These are phyloP conservation scores for Electrophaes corylata DNA, from an alignment of 2,888 invertebrate genomes.

Conservation along the genomic window DNA sequence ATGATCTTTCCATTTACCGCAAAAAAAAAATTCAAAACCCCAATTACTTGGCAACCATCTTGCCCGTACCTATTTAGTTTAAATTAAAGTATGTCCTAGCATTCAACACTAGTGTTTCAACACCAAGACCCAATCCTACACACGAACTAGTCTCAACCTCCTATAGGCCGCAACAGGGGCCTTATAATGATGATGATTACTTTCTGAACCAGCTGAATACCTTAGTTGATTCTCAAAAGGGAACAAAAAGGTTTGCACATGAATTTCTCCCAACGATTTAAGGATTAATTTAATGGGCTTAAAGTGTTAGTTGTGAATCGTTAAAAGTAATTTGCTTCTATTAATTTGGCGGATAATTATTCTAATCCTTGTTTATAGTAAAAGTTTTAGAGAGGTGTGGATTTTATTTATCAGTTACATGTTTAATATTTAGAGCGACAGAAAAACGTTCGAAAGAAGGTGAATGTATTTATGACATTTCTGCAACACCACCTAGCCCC, in stretches of 20 bases:
- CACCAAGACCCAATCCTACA: too few relatives aligned
- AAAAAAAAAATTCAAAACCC: too few relatives aligned
- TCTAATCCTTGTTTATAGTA: slow-evolving; percentile 17
- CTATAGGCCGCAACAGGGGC: too few relatives aligned
- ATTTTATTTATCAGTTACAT: slow-evolving; percentile 7
- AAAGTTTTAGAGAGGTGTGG: slow-evolving; percentile 7
- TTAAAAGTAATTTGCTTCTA: slow-evolving; percentile 35
- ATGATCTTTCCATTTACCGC: too few relatives aligned
- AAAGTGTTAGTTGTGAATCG: slow-evolving; percentile 28
- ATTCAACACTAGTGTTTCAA: too few relatives aligned
- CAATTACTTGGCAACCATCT: too few relatives aligned
- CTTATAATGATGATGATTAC: background rate
- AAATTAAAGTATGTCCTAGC: too few relatives aligned
- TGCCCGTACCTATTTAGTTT: too few relatives aligned
- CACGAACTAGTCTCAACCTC: too few relatives aligned
- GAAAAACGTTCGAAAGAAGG: too few relatives aligned
- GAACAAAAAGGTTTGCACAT: slow-evolving; percentile 27
- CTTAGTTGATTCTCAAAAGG: slow-evolving; percentile 1
- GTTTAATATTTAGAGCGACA: background rate
- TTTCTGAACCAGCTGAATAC: slow-evolving; percentile 4
- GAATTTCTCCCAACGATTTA: slow-evolving; percentile 25
- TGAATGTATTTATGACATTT: too few relatives aligned
- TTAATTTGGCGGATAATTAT: slow-evolving; percentile 13
- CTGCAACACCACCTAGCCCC: too few relatives aligned
- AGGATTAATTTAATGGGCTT: slow-evolving; percentile 37